Conservation (phyloP, 2,888 invertebrate genomes). For the Melikaiella ostensackeni region DNA sequence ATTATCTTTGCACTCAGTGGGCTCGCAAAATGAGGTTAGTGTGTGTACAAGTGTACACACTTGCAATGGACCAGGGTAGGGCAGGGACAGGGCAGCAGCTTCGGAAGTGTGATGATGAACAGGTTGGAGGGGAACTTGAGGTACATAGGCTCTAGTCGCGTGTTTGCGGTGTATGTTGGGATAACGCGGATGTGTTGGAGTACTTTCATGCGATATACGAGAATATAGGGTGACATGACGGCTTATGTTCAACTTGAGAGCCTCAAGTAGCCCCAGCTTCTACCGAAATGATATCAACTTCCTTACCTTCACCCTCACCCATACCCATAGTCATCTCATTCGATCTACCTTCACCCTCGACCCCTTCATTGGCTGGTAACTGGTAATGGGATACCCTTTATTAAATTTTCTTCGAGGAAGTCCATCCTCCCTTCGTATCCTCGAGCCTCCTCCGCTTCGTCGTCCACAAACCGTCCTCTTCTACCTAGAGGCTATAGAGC, state of each 20-base stretch:
- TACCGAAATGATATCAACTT: background rate
- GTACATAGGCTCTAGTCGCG: background rate
- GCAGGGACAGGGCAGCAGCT: slow-evolving; percentile 18
- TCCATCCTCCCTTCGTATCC: slow-evolving; percentile 28
- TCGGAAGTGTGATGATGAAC: background rate
- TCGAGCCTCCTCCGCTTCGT: background rate
- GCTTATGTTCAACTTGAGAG: background rate
- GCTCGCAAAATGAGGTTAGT: slow-evolving; percentile 46
- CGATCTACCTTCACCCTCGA: background rate
- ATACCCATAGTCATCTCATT: background rate
- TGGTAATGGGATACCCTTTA: slow-evolving; percentile 52
- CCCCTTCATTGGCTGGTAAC: background rate
- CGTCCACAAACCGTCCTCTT: background rate
- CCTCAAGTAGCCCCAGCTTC: background rate
- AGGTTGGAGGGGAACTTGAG: no score
- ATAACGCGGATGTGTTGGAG: background rate
- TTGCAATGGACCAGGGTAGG: slow-evolving; percentile 27
- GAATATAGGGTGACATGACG: background rate
- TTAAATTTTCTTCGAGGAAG: slow-evolving; percentile 50
- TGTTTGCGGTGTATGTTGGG: background rate
- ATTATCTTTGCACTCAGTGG: slow-evolving; percentile 57
- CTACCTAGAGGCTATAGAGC: background rate
- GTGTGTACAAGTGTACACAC: slow-evolving; percentile 44
- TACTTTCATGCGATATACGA: background rate
- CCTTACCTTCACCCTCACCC: background rate